Evolutionary conservation across 2,888 invertebrate genomes (phyloP), one percentile per base, ranked within the genome.

Genomic region (Drosophila fungiperda): DNA sequence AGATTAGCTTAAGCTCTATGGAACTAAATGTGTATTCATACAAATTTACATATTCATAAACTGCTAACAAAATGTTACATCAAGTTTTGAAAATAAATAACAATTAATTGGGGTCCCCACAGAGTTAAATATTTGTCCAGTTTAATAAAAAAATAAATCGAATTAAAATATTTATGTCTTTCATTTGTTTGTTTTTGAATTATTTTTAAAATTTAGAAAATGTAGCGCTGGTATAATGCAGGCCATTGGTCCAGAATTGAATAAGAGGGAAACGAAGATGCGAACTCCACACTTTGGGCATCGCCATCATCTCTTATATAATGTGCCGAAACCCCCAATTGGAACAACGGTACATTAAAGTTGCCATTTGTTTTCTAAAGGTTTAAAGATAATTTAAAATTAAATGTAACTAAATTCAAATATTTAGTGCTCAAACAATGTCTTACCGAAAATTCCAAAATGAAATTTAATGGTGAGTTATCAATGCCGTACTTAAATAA

Each of bases 311-410:
- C 92, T 20, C 49, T 65, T 57, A 93, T 90, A 70, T 93, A 94
- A 83, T 94, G 94, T 9, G 93, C 94, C 1, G 92, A 91, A 17
- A 94, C 83, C 3, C 93, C 94, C 42, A 94, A 77, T 70, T 94
- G 93, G n/a, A 92, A 80, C 8, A 83, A 60, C 0, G 90, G 84
- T 15, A 68, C 79, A 11, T 85, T 77, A 6, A 83, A 78, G 12
- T 80, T 78, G 35, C 68, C 78, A 23, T 83, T 68, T 9, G 66
- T 45, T 52, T 84, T 84, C 74, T 82, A 53, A 33, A 49, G 3
- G 8, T 20, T 23, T 38, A 3, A 20, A 23, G 12, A 17, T 6
- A 57, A 6, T 20, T 15, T 26, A 4, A 29, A 29, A 29, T 29
- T 29, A 1, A 29, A 29, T 29, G 29, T 29, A 29, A 29, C 29